Evolutionary conservation across 2,797 vertebrate genomes (phyloP), one percentile per base, ranked within the genome.

Genomic region (Poeciliopsis presidionis): DNA sequence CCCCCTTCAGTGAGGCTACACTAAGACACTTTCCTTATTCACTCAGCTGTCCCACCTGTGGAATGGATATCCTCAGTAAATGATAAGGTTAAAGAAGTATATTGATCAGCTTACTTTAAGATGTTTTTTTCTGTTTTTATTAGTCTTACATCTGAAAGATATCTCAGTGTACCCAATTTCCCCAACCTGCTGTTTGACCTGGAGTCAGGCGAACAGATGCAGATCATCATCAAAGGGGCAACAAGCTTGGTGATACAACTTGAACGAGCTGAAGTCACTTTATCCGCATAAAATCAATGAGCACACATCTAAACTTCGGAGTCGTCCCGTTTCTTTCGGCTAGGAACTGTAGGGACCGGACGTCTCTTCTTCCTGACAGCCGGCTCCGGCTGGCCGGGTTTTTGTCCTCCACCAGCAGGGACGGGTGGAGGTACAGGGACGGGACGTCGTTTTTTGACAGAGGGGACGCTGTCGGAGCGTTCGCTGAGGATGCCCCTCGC

Each of bases 401-500:
- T 84, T 86, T 77, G 79, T 73, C 76, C 76, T 73, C 76, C 76
- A 9, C 28, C 69, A 5, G 79, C 59, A 2, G 82, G 28, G 1
- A 36, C 81, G 6, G 70, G 61, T 28, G 81, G 90, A 69, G 93
- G 94, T 9, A 87, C 80, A 0, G 95, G 94, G 88, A 95, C 69
- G 14, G 93, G 92, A 1, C 91, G 93, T 41, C 76, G 91, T 86
- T 93, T 96, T 73, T 89, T 94, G 55, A 43, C 55, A 1, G 87
- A 73, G 5, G 73, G 39, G 51, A 57, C 69, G 13, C 77, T 90
- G 25, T 81, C 55, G 69, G 89, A 85, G 73, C 90, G 95, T 78
- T 89, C 81, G 2, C 92, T 94, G 5, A 97, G 89, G 70, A 97
- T 91, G 77, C 91, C 91, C 71, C 89, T 69, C 0, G 97, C 96